Evolutionary conservation across 2,888 invertebrate genomes (phyloP).

Genomic region (Euplexia lucipara): DNA sequence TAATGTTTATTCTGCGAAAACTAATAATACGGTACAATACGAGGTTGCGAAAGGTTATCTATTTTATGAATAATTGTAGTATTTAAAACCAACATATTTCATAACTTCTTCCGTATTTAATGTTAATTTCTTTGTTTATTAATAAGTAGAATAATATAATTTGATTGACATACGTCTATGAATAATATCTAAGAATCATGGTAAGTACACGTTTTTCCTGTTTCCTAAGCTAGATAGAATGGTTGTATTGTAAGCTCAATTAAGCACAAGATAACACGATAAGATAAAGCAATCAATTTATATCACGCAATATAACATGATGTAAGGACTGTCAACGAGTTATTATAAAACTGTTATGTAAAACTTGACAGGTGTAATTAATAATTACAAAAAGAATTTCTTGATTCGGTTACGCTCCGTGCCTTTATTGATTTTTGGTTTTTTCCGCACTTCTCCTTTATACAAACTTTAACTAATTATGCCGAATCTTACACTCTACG

Average conservation of each 20-base stretch:
- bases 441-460: too few relatives aligned
- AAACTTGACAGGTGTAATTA: background rate
- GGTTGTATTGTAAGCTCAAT: background rate
- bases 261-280: background rate
- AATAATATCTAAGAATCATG: background rate
- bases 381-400: too few relatives aligned
- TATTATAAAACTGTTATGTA: background rate
- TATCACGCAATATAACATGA: background rate
- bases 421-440: too few relatives aligned
- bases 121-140: background rate
- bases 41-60: background rate
- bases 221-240: background rate
- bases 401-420: too few relatives aligned
- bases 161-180: slow-evolving; percentile 15
- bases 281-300: background rate
- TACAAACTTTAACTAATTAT: too few relatives aligned
- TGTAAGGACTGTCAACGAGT: background rate
- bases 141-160: background rate
- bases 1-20: background rate
- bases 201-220: slow-evolving; percentile 7
- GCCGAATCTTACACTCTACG: too few relatives aligned
- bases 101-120: slow-evolving; percentile 1
- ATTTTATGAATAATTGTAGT: background rate
- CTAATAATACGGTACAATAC: background rate
- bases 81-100: background rate